Percentiles rank a stretch among this genome's conserved stretches.
phyloP scores from a whole-genome alignment of 2,113 vertebrate genomes.

The Mugil cephalus region DNA sequence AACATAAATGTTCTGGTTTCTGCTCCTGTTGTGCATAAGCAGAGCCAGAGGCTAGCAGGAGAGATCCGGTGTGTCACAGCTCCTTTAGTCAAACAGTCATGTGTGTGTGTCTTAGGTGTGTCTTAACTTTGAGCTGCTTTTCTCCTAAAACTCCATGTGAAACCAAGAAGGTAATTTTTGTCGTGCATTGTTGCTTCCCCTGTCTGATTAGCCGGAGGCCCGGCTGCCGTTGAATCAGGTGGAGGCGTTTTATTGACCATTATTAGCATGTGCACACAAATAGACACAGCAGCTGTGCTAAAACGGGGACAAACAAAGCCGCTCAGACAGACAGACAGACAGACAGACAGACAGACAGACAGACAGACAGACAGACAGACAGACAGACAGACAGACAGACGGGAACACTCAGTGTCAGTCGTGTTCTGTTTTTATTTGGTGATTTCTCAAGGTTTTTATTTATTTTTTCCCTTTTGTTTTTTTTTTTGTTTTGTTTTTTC shows the following conservation, averaged over 20 bases:
- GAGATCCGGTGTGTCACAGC: conserved; percentile 18
- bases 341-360: too few species aligned
- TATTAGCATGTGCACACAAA: conserved; percentile 23
- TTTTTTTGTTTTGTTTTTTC: not conserved
- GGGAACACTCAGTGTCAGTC: not conserved
- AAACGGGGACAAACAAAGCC: conserved; percentile 2
- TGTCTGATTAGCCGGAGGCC: not conserved
- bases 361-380: too few species aligned
- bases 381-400: too few species aligned
- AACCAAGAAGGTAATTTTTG: not conserved
- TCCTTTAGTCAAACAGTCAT: conserved; percentile 47
- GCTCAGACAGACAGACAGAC: not conserved
- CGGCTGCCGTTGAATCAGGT: not conserved
- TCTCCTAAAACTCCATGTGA: not conserved
- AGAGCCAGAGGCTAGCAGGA: conserved; percentile 8
- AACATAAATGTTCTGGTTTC: not conserved
- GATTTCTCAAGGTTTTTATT: conserved; percentile 1
- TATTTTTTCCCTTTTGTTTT: not conserved
- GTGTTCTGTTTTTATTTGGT: conserved; percentile 8
- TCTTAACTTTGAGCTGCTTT: conserved; percentile 32
- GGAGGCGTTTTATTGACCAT: not conserved
- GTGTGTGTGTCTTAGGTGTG: conserved; percentile 64
- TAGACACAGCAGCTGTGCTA: not conserved
- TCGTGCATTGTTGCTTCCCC: not conserved
- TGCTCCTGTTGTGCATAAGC: not conserved